These are phyloP conservation scores for Mantis religiosa DNA, from an alignment of 2,888 invertebrate species.

Conservation along the genomic window DNA sequence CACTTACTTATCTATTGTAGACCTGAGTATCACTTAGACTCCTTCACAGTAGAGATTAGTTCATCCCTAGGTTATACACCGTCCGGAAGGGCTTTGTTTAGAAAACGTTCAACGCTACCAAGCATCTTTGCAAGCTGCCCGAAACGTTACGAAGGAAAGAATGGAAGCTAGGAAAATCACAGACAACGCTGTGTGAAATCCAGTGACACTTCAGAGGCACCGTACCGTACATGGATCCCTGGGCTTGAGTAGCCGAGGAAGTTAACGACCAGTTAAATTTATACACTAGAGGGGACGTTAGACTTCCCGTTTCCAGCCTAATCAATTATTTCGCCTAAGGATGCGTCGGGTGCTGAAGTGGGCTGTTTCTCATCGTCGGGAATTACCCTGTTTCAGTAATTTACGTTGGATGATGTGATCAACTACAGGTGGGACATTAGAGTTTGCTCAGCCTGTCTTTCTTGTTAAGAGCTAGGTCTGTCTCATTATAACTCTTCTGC, in stretches of 20 bases:
- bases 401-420: neutral
- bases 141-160: too few relatives aligned
- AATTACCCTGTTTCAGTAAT: neutral
- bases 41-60: too few relatives aligned
- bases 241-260: neutral
- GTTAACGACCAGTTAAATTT: neutral
- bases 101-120: too few relatives aligned
- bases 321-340: neutral
- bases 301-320: neutral
- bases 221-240: neutral
- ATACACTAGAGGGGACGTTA: neutral
- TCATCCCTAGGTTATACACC: too few relatives aligned
- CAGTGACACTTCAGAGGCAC: too few relatives aligned
- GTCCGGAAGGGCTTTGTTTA: too few relatives aligned
- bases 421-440: neutral
- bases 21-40: too few relatives aligned
- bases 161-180: too few relatives aligned
- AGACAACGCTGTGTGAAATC: too few relatives aligned
- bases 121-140: too few relatives aligned
- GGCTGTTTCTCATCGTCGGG: neutral
- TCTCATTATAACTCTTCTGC: too few relatives aligned
- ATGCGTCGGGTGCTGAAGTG: neutral
- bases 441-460: neutral
- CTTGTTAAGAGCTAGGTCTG: neutral
- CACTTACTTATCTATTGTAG: too few relatives aligned